These are phyloP conservation scores for Zaprionus gabonicus DNA, from an alignment of 1,140 invertebrate genomes.

Conservation along the genomic window DNA sequence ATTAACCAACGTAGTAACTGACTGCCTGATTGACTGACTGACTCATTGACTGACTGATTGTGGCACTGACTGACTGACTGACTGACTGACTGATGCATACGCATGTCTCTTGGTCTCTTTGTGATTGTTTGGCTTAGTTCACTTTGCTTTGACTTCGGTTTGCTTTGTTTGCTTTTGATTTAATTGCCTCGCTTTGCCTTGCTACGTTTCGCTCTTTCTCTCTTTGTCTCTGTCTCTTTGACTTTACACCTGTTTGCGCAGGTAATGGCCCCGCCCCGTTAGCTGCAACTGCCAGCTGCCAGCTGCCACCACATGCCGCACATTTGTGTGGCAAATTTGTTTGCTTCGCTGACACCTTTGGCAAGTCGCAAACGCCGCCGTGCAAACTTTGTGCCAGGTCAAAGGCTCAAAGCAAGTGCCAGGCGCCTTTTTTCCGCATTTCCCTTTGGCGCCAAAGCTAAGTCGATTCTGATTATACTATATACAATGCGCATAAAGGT, in stretches of 20 bases:
- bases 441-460: neutral
- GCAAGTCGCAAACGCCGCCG: slow-evolving; percentile 36
- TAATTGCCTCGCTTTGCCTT: slow-evolving; percentile 33
- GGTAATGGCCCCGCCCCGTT: slow-evolving; percentile 17
- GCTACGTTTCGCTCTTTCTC: slow-evolving; percentile 22
- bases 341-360: slow-evolving; percentile 75
- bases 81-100: slow-evolving; percentile 3
- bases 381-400: slow-evolving; percentile 41
- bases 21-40: slow-evolving; percentile 10
- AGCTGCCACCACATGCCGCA: slow-evolving; percentile 8
- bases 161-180: slow-evolving; percentile 43
- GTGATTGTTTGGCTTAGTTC: slow-evolving; percentile 51
- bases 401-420: slow-evolving; percentile 58
- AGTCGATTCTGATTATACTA: neutral
- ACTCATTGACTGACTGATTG: neutral
- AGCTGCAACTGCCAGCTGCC: slow-evolving; percentile 19
- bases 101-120: slow-evolving; percentile 44
- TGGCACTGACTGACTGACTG: neutral
- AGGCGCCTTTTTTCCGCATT: neutral
- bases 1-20: slow-evolving; percentile 1
- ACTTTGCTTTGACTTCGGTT: slow-evolving; percentile 40
- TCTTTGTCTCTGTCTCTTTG: slow-evolving; percentile 48
- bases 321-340: slow-evolving; percentile 62
- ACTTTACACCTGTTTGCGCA: slow-evolving; percentile 70
- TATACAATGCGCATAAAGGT: neutral